phyloP scores from a whole-genome alignment of 2,888 invertebrate genomes.

The Acanthoscelides obtectus region DNA sequence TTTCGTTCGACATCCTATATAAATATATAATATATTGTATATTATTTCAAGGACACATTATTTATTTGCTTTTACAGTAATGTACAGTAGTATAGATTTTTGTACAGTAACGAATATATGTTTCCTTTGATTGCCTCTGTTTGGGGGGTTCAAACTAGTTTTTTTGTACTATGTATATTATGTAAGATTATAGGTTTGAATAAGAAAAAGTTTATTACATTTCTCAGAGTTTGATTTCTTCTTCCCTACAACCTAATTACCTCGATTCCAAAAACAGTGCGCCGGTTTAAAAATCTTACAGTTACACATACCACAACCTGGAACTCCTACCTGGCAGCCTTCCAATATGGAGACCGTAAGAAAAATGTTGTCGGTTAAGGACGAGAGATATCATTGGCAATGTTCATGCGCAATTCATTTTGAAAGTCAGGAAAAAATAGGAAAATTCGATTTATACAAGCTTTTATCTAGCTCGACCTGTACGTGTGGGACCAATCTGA shows the following conservation, averaged over 20 bases:
- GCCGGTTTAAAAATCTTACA: no score
- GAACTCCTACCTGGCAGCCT: no score
- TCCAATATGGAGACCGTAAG: no score
- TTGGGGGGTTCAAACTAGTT: constrained; percentile 49
- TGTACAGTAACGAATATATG: constrained; percentile 45
- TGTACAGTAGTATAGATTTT: constrained; percentile 49
- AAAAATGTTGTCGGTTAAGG: no score
- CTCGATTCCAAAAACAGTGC: no score
- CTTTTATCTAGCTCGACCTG: no score
- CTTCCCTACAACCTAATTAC: not conserved
- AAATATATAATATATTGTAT: constrained; percentile 38
- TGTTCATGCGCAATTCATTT: no score
- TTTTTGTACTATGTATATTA: constrained; percentile 84
- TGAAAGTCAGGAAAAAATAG: no score
- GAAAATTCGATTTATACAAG: no score
- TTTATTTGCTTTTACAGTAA: constrained; percentile 48
- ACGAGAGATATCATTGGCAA: no score
- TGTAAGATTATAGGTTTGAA: constrained; percentile 73
- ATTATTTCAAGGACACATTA: constrained; percentile 46
- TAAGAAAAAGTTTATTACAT: constrained; percentile 53
- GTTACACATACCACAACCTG: no score
- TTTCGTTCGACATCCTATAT: constrained; percentile 36
- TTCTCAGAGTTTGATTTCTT: not conserved
- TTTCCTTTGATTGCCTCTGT: constrained; percentile 36
- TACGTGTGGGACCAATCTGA: no score